phyloP scores from a whole-genome alignment of 30 jellyfish, hydroid and myxozoan genomes.

The Cassiopea xamachana region DNA sequence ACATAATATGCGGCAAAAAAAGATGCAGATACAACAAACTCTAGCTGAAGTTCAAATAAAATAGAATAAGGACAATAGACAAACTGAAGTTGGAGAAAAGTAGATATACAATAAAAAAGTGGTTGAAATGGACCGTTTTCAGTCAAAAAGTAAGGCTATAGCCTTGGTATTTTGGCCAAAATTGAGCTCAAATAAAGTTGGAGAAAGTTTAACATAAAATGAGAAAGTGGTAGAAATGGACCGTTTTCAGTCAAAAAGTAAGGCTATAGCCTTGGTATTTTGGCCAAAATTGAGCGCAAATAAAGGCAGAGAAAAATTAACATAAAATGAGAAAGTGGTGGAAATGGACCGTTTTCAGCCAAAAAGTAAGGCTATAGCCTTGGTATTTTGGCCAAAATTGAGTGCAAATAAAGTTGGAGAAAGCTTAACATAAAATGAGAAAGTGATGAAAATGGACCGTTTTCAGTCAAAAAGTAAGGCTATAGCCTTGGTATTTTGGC shows the following conservation, averaged over 20 bases:
- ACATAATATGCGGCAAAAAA: no score
- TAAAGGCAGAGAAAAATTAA: not conserved
- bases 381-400: not conserved
- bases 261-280: conserved; percentile 2
- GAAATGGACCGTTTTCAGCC: not conserved
- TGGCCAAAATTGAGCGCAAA: not conserved
- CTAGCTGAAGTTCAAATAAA: no score
- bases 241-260: not conserved
- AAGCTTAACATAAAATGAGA: not conserved
- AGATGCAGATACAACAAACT: no score
- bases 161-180: not conserved
- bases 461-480: conserved; percentile 18
- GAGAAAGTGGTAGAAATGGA: not conserved
- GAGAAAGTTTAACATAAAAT: not conserved
- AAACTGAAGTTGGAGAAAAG: no score
- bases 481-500: conserved; percentile 13
- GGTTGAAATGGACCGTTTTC: not conserved
- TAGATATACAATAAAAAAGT: not conserved
- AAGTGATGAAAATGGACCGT: not conserved
- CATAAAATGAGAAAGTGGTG: not conserved
- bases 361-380: conserved; percentile 1
- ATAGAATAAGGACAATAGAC: no score
- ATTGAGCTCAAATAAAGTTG: not conserved
- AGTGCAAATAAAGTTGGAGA: not conserved
- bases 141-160: not conserved